phyloP scores from a whole-genome alignment of 2,888 invertebrate genomes.

The Gortyna flavago region DNA sequence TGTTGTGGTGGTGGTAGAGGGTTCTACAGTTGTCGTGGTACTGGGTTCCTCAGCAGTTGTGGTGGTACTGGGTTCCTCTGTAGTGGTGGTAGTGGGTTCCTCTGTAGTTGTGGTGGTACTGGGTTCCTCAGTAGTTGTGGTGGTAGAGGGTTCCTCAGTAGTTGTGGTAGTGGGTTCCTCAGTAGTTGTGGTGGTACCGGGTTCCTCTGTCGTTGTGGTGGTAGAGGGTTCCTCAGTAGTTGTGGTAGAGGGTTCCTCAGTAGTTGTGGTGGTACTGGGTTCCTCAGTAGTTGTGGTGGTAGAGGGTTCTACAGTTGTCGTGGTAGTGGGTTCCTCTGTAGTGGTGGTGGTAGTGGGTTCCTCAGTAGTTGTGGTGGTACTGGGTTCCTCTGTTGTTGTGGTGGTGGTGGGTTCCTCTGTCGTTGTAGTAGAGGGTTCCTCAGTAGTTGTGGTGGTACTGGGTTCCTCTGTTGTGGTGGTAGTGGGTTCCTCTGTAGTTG shows the following conservation, averaged over 20 bases:
- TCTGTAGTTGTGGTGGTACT: constrained; percentile 8
- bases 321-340: background rate
- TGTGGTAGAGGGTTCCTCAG: constrained; percentile 11
- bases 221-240: constrained; percentile 31
- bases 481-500: background rate
- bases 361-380: background rate
- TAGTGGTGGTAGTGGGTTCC: background rate
- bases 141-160: background rate
- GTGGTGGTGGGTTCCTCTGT: background rate
- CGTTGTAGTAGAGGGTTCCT: background rate
- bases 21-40: background rate
- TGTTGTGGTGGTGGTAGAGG: constrained; percentile 3
- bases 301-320: background rate
- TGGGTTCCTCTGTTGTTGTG: background rate
- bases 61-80: background rate
- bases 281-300: constrained; percentile 8
- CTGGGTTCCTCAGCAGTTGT: constrained; percentile 3
- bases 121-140: constrained; percentile 15
- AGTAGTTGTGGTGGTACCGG: background rate
- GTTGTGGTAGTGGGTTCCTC: constrained; percentile 9
- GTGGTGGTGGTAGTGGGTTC: background rate
- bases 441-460: background rate
- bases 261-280: constrained; percentile 35
- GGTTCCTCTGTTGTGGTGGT: constrained; percentile 5
- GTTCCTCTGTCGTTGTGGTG: constrained; percentile 15